These are phyloP conservation scores for Onychostruthus taczanowskii DNA, from an alignment of 2,113 vertebrate genomes.

Conservation along the genomic window DNA sequence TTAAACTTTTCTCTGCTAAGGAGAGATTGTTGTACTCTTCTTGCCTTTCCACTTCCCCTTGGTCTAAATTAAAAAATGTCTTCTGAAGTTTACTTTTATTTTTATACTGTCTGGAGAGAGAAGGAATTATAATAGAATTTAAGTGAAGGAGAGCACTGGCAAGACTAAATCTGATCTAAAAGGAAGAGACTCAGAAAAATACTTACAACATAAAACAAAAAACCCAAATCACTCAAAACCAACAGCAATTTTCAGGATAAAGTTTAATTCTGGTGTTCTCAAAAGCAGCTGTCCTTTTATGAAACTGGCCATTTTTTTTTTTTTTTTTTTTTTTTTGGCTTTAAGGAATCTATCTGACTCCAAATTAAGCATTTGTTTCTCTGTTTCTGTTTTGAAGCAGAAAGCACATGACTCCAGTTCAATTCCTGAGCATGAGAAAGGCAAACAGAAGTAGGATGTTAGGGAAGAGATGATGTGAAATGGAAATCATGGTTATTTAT, in stretches of 20 bases:
- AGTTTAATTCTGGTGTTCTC: background rate
- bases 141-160: background rate
- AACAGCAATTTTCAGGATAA: background rate
- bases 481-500: background rate
- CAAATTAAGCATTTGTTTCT: background rate
- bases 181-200: background rate
- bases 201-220: background rate
- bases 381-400: background rate
- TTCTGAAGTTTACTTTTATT: background rate
- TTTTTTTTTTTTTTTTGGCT: background rate
- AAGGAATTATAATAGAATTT: background rate
- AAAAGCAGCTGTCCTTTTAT: background rate
- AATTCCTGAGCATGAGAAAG: background rate
- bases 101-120: background rate
- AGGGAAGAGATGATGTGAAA: background rate
- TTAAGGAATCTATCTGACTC: background rate
- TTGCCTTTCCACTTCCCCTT: background rate
- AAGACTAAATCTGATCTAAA: background rate
- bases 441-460: background rate
- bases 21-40: background rate
- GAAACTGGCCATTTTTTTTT: background rate
- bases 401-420: background rate
- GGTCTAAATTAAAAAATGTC: background rate
- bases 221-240: background rate
- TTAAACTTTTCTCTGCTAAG: background rate